These are phyloP conservation scores for Hyla sarda DNA, from an alignment of 2,113 vertebrate species.

Conservation along the genomic window DNA sequence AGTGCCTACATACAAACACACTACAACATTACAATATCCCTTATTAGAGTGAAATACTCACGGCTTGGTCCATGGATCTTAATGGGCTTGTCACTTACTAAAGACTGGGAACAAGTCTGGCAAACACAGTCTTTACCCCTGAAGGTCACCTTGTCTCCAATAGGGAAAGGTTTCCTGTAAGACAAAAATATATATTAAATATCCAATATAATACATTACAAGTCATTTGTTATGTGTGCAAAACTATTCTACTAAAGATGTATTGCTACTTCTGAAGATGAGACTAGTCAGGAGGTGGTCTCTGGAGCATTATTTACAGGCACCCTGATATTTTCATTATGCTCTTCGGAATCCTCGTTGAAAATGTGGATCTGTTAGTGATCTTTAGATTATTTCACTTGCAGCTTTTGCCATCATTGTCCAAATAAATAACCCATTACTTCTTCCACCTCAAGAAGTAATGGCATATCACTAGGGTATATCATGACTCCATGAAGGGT, in stretches of 20 bases:
- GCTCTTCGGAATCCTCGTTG: too few relatives aligned
- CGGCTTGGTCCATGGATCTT: slow-evolving; percentile 97
- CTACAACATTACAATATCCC: neutral
- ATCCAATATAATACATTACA: neutral
- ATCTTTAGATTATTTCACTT: too few relatives aligned
- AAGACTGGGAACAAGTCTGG: slow-evolving; percentile 91
- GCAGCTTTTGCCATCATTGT: too few relatives aligned
- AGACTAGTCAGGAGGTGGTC: neutral
- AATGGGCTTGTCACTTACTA: slow-evolving; percentile 91
- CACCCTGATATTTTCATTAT: too few relatives aligned
- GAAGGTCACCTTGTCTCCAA: slow-evolving; percentile 97
- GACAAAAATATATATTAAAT: slow-evolving; percentile 27
- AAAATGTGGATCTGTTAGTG: too few relatives aligned
- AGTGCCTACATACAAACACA: neutral
- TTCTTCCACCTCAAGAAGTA: too few relatives aligned
- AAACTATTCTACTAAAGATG: neutral
- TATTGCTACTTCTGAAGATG: neutral
- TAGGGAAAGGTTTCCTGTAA: slow-evolving; percentile 93
- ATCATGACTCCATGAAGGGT: too few relatives aligned
- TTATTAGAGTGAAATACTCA: slow-evolving; percentile 72
- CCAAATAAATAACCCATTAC: too few relatives aligned
- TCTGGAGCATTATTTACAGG: too few relatives aligned
- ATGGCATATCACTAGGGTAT: too few relatives aligned
- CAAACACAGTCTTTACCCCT: slow-evolving; percentile 97
- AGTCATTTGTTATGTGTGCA: neutral